Evolutionary conservation across 2,797 vertebrate species (phyloP), one percentile per base, ranked within the genome.

Genomic region (Acanthiza pusilla): DNA sequence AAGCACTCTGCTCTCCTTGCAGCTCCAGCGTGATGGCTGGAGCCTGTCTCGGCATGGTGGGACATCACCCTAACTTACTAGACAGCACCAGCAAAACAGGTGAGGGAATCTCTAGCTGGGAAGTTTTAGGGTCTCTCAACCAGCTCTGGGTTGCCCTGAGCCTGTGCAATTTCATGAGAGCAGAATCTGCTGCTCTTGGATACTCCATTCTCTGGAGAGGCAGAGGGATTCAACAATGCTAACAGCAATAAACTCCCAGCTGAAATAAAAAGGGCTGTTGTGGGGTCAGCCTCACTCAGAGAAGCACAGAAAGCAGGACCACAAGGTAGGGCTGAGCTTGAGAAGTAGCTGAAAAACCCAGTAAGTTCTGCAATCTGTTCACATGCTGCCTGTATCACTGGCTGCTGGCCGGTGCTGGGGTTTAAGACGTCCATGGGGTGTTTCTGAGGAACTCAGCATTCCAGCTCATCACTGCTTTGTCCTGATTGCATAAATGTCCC

Each of bases 1-100:
- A 51, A 76, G 65, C 0, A 5, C n/a, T 87, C 21, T 34, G 50
- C 55, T 85, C 20, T 58, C 48, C 47, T 30, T 2, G 1, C 5
- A 3, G 32, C 54, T 85, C n/a, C 4, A 1, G 62, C 4, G 5
- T 0, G 0, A 43, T 29, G 40, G 17, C 26, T 5, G 1, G 45
- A 91, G 48, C 34, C 50, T 72, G 27, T 34, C 16, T 32, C 30
- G 62, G 23, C 6, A 19, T 8, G 7, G 21, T 48, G 42, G 32
- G 51, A 71, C n/a, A 32, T 17, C 1, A 0, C 16, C 20, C 36
- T 7, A 42, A 27, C 42, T 72, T 88, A 23, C 2, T 26, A 51
- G 26, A 42, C n/a, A 67, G 45, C 60, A 77, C 8, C 21, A 76
- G 43, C 13, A 63, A 47, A 73, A 25, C 2, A 74, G 32, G 20